Conservation (phyloP, 2,797 vertebrate genomes). For the Emys orbicularis region DNA sequence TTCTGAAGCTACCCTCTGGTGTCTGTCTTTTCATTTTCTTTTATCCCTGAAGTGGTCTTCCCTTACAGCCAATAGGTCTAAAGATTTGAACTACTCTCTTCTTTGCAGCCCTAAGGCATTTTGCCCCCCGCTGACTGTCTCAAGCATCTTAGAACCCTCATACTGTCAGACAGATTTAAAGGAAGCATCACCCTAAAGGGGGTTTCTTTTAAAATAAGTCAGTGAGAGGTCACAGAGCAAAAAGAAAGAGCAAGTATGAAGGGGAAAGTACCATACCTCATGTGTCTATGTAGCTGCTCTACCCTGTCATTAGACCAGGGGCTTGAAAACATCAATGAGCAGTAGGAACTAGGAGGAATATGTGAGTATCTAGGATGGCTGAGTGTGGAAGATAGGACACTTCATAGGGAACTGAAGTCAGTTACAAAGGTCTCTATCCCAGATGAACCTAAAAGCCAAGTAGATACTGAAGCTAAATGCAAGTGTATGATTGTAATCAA, state of each 20-base stretch:
- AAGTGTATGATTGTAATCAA: background rate
- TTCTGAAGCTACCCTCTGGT: background rate
- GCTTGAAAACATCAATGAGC: background rate
- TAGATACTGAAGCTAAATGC: background rate
- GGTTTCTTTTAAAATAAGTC: background rate
- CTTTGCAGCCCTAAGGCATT: background rate
- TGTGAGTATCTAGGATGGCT: background rate
- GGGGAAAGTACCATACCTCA: background rate
- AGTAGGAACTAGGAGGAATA: background rate
- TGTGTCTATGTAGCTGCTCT: background rate
- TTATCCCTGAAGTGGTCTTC: slow-evolving; percentile 1
- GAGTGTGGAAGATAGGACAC: background rate
- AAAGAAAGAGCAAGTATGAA: background rate
- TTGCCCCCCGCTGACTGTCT: background rate
- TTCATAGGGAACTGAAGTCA: background rate
- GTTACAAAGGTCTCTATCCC: accelerated
- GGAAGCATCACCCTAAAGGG: background rate
- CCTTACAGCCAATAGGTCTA: background rate
- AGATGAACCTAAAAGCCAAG: accelerated
- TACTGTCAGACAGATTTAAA: background rate
- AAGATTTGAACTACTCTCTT: background rate
- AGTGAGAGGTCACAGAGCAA: background rate
- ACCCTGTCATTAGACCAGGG: background rate
- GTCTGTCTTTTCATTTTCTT: background rate
- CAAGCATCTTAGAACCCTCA: background rate